Evolutionary conservation across 2,888 invertebrate species (phyloP), one percentile per base, ranked within the genome.

Genomic region (Aquatica leii): DNA sequence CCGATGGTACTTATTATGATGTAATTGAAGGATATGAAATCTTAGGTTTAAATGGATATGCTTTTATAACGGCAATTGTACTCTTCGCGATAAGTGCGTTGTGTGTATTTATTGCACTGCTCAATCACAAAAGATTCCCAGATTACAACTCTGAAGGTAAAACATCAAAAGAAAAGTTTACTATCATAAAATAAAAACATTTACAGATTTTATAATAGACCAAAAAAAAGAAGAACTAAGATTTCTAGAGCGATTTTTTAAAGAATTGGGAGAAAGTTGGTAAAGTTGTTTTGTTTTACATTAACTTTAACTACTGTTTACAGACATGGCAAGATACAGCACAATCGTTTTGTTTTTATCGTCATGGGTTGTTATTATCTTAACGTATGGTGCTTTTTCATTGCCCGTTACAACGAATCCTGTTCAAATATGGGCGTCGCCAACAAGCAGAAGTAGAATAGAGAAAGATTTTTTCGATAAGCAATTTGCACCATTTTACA

Each of bases 391-490:
- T n/a, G 83, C 90, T 8, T 60, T 83, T 0, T 83, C 83, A 58
- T 80, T 96, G 67, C 80, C 87, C 64, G 85, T 98, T 0, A 95
- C 94, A 0, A 90, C 95, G 0, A 90, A 96, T 78, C 97, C 98
- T 0, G 89, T 97, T 1, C 93, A 98, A 78, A 86, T 98, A 43
- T 98, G 98, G 98, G 94, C 97, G 0, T 86, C 95, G 0, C 90
- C 93, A 1, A 81, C 84, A 20, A 95, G 95, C 72, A 84, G 87
- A 63, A 91, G 95, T 34, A 86, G 97, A 61, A 77, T 86, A 40
- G 94, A 98, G 76, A 92, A 95, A 77, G 87, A 93, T 65, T 96
- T 91, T 78, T 98, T 92, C 75, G 97, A 98, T 79, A 81, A 85
- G 11, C 88, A 91, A 73, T 98, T 98, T 78, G 88, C 88, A 6